Evolutionary conservation across 2,888 invertebrate genomes (phyloP), one percentile per base, ranked within the genome.

Genomic region (Pachliopta kotzebuea): DNA sequence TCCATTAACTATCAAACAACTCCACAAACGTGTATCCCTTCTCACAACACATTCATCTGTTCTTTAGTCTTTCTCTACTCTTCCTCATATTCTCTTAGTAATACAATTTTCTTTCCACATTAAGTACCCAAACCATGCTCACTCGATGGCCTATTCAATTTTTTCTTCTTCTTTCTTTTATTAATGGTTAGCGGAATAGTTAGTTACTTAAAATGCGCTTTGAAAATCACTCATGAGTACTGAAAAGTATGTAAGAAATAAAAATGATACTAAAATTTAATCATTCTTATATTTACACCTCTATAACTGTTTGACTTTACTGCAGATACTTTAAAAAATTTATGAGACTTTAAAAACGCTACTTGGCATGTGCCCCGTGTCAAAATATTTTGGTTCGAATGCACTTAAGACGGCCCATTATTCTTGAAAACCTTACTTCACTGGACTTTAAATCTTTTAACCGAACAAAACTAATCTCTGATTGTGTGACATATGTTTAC

Each of bases 321-420:
- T n/a, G 45, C 45, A 2, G n/a, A 45, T 45, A 45, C 18, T 45
- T 45, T n/a, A 45, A 45, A 7, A 45, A 45, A 45, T n/a, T 45
- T 45, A 45, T n/a, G 45, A n/a, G 45, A 45, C 45, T 45, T 45
- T 45, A 45, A 45, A 45, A 45, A 45, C n/a, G n/a, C 6, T 45
- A n/a, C 45, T 4, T 18, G n/a, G 45, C 18, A n/a, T 45, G 45
- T 18, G n/a, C 45, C 45, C 45, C 18, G 18, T 52, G 50, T 23
- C 50, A 52, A 21, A 21, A 23, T 52, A 23, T 23, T 52, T 21
- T 9, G 21, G 11, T 23, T 52, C 50, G 50, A 52, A 52, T 23
- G 50, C 50, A 52, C 20, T 52, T 52, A 21, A 52, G 50, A 52
- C 50, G 21, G 20, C 50, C 2, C 45, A 21, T 52, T 52, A 23